Percentiles rank a stretch among this genome's conserved stretches.
These are phyloP conservation scores for Lasioglossum figueresi DNA, from an alignment of 2,888 invertebrate species.

Conservation along the genomic window DNA sequence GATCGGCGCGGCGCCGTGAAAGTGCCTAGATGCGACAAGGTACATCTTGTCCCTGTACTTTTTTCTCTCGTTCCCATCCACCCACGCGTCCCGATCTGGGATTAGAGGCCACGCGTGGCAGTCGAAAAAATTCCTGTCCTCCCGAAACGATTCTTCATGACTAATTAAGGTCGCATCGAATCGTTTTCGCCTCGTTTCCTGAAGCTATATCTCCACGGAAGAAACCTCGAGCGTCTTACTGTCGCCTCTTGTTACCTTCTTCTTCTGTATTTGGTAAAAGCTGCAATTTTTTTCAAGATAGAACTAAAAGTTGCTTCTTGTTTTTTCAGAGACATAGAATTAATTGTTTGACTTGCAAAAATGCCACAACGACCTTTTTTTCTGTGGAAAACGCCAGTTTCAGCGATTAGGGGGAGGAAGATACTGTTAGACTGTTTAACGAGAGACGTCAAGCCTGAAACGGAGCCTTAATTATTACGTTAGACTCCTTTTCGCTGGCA, in stretches of 20 bases:
- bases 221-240: background rate
- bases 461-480: slow-evolving; percentile 25
- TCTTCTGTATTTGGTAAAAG: background rate
- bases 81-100: background rate
- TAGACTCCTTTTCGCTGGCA: background rate
- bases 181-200: background rate
- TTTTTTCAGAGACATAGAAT: background rate
- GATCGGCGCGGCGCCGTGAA: slow-evolving; percentile 64
- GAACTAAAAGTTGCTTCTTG: background rate
- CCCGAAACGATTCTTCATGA: slow-evolving; percentile 4
- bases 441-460: slow-evolving; percentile 29
- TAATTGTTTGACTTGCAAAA: background rate
- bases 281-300: background rate
- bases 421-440: slow-evolving; percentile 42
- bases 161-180: background rate
- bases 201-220: background rate
- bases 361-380: background rate
- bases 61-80: background rate
- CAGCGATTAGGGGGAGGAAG: background rate
- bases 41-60: slow-evolving; percentile 33
- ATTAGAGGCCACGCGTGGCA: slow-evolving; percentile 17
- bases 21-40: slow-evolving; percentile 61
- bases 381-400: background rate
- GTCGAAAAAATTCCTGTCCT: background rate
- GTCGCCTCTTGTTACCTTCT: background rate